These are phyloP conservation scores for Ceriagrion tenellum DNA, from an alignment of 2,888 invertebrate species.

Conservation along the genomic window DNA sequence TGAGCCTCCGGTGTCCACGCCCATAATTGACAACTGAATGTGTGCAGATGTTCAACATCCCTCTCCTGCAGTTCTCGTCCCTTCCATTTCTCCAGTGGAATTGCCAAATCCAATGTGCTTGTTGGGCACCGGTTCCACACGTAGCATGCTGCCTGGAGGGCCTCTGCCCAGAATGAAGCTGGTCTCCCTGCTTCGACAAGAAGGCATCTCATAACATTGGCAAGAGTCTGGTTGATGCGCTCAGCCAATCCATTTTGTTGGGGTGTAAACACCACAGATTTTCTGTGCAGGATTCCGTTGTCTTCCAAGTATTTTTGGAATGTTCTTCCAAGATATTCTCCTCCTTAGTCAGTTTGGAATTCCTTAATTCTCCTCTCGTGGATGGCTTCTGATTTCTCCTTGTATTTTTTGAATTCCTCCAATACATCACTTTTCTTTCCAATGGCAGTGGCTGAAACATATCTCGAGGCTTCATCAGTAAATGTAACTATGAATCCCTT, in stretches of 20 bases:
- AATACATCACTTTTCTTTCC: background rate
- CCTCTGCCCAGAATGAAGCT: background rate
- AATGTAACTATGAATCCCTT: too few species aligned
- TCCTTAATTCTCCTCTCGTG: too few species aligned
- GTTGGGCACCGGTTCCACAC: background rate
- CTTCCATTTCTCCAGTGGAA: too few species aligned
- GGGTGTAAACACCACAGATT: too few species aligned
- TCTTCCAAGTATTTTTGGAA: too few species aligned
- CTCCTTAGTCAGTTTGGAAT: too few species aligned
- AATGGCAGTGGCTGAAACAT: background rate
- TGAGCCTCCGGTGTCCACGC: background rate
- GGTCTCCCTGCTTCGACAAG: background rate
- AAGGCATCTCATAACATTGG: too few species aligned
- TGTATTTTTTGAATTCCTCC: background rate
- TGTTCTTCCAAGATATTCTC: too few species aligned
- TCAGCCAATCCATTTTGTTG: too few species aligned
- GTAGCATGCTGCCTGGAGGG: background rate
- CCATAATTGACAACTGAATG: background rate
- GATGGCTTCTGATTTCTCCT: background rate
- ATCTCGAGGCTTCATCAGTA: too few species aligned
- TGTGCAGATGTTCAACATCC: background rate
- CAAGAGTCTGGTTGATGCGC: too few species aligned
- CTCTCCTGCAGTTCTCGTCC: background rate
- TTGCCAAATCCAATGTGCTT: background rate
- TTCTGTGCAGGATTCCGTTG: too few species aligned